Evolutionary conservation across 2,113 vertebrate genomes (phyloP).

Genomic region (Dinomys branickii): DNA sequence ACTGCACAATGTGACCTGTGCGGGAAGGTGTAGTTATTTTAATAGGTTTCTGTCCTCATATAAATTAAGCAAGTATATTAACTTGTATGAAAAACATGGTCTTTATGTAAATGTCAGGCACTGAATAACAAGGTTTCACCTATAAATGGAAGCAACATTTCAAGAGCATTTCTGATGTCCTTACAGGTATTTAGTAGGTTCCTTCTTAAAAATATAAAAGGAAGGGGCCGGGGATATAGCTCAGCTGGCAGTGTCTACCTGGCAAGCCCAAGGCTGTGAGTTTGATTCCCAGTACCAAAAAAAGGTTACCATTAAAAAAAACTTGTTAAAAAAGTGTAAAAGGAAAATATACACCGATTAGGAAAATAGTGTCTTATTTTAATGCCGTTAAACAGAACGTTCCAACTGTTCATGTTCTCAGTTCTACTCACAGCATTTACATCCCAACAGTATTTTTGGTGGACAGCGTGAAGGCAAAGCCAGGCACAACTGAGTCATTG

Average conservation of each 20-base stretch:
- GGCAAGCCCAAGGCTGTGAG: too few relatives aligned
- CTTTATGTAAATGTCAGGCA: slow-evolving; percentile 14
- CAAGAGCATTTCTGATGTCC: not conserved
- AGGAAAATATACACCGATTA: not conserved
- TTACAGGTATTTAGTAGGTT: not conserved
- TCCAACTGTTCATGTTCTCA: not conserved
- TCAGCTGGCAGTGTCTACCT: too few relatives aligned
- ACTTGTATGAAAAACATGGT: not conserved
- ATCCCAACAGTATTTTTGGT: not conserved
- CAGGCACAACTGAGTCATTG: not conserved
- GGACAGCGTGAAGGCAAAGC: not conserved
- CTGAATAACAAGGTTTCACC: not conserved
- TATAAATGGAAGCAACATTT: not conserved
- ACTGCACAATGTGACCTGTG: not conserved
- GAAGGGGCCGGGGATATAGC: too few relatives aligned
- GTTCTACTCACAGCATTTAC: not conserved
- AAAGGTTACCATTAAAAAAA: too few relatives aligned
- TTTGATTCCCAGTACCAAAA: too few relatives aligned
- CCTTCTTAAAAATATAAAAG: not conserved
- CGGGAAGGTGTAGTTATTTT: not conserved
- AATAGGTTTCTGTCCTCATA: not conserved
- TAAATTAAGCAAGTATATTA: not conserved
- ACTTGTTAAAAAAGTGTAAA: not conserved
- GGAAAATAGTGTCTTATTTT: not conserved
- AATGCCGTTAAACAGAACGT: not conserved